A percentile compares a stretch with the other conserved stretches of the same genome.
phyloP scores from a whole-genome alignment of 2,113 vertebrate species.

The Sapajus apella region DNA sequence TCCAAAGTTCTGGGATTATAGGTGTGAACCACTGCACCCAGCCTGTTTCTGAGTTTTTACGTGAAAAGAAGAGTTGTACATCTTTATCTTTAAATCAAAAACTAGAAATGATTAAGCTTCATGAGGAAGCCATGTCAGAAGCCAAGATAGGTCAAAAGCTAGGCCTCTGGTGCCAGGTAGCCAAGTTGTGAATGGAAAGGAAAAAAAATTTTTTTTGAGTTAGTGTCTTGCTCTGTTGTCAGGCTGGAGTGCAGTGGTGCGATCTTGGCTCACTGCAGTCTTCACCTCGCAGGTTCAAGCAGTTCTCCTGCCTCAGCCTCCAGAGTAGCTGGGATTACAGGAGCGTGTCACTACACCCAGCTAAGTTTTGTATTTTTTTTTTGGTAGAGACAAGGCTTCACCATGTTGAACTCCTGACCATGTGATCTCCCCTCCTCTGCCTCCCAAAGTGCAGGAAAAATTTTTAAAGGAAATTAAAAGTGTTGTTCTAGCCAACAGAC shows the following conservation, averaged over 20 bases:
- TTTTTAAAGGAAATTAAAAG: background rate
- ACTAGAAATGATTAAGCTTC: background rate
- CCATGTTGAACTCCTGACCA: too few species aligned
- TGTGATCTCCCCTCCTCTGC: rapidly evolving
- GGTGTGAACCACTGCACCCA: too few species aligned
- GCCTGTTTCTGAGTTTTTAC: background rate
- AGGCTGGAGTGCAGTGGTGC: too few species aligned
- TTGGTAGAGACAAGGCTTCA: too few species aligned
- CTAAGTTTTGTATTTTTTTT: too few species aligned
- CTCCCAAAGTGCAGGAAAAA: background rate
- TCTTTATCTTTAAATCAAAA: background rate
- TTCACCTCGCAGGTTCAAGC: too few species aligned
- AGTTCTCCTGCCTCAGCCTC: too few species aligned
- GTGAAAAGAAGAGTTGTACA: background rate
- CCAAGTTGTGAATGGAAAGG: background rate
- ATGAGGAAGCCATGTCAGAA: background rate
- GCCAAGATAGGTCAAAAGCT: background rate
- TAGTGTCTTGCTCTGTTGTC: too few species aligned
- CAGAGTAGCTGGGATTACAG: too few species aligned
- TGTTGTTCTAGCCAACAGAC: background rate
- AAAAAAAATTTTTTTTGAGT: background rate
- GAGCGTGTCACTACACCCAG: too few species aligned
- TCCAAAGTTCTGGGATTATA: too few species aligned
- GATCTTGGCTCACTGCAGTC: too few species aligned
- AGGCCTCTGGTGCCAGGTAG: background rate